Percentiles rank a stretch among this genome's conserved stretches.
Conservation (phyloP, 2,113 vertebrate genomes). For the Trematocara stigmaticum region DNA sequence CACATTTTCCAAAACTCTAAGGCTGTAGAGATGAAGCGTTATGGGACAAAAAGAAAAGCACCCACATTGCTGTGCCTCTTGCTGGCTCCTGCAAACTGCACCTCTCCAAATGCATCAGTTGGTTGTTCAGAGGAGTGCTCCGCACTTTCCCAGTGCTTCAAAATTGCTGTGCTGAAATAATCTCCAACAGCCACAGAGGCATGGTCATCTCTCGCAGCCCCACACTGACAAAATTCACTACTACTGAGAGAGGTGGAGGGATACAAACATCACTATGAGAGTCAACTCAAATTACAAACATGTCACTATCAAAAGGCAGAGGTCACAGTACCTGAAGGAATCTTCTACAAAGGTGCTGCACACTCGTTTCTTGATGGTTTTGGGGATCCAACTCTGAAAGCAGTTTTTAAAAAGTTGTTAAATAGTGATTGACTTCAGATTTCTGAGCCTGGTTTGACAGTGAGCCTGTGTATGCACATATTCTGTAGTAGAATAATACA, state of each 20-base stretch:
- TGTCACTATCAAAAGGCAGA: background rate
- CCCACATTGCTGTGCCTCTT: background rate
- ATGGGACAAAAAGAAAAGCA: background rate
- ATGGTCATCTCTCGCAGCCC: background rate
- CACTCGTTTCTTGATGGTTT: background rate
- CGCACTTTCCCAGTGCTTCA: background rate
- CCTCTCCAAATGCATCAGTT: background rate
- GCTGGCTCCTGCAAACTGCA: background rate
- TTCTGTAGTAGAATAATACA: background rate
- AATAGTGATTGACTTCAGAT: background rate
- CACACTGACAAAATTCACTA: background rate
- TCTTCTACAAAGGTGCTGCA: background rate
- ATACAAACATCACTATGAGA: background rate
- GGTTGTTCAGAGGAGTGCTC: background rate
- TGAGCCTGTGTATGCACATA: background rate
- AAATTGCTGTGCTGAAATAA: background rate
- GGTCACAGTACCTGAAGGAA: fast-evolving
- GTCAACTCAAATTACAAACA: background rate
- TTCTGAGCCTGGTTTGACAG: background rate
- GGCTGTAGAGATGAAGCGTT: background rate
- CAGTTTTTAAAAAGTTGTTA: background rate
- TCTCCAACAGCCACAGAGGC: background rate
- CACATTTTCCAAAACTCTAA: background rate
- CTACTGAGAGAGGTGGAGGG: background rate
- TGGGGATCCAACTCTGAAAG: background rate